Percentiles rank a stretch among this genome's conserved stretches.
These are phyloP conservation scores for Ceryle rudis DNA, from an alignment of 2,797 vertebrate species.

Conservation along the genomic window DNA sequence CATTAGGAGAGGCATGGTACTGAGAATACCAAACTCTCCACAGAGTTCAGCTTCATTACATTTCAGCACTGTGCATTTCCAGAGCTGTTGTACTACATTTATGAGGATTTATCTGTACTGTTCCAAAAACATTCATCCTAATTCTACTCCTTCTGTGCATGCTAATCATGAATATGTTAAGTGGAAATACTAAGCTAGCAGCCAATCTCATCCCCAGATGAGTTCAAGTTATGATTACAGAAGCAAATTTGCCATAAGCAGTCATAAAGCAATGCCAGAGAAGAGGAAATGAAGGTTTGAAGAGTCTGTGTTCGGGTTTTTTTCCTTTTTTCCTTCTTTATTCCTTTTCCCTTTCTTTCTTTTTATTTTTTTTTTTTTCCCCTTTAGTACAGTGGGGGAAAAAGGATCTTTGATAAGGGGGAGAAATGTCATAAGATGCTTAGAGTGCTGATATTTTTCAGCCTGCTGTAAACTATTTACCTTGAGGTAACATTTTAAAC, in stretches of 20 bases:
- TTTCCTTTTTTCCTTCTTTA: background rate
- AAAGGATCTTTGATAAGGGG: background rate
- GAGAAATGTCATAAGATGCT: background rate
- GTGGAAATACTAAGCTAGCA: conserved; percentile 81
- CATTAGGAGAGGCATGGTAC: conserved; percentile 84
- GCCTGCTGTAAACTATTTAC: background rate
- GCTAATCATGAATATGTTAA: conserved; percentile 84
- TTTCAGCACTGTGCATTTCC: conserved; percentile 80
- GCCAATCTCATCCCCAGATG: conserved; percentile 82
- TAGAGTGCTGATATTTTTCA: background rate
- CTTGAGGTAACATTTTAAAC: background rate
- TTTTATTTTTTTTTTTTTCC: fast-evolving
- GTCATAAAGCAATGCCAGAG: conserved; percentile 68
- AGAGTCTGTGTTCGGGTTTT: background rate
- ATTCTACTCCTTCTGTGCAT: conserved; percentile 83
- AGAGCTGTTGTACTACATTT: conserved; percentile 85
- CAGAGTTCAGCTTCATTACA: conserved; percentile 86
- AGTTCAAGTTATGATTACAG: conserved; percentile 84
- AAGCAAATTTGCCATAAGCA: conserved; percentile 82
- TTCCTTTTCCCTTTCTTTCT: background rate
- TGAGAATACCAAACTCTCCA: conserved; percentile 84
- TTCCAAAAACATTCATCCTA: conserved; percentile 87
- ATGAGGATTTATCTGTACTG: conserved; percentile 85
- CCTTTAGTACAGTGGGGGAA: background rate
- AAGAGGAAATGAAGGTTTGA: conserved; percentile 69